phyloP scores from a whole-genome alignment of 2,888 invertebrate species.

The Chloroclysta siterata region DNA sequence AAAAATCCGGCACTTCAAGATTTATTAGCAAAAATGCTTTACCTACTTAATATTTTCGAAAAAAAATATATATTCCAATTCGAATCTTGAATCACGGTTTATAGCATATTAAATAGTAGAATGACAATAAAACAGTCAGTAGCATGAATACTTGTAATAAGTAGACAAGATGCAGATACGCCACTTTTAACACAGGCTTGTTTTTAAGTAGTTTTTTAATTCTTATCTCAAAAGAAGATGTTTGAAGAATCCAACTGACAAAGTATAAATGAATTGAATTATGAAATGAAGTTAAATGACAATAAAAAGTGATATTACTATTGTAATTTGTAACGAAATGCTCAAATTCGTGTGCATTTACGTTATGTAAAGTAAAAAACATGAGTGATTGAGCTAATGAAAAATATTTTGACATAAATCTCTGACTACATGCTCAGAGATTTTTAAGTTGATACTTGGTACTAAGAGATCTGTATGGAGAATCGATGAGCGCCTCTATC shows the following conservation, averaged over 20 bases:
- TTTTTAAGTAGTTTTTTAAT: background rate
- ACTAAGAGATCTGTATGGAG: too few species aligned
- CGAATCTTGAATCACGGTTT: background rate
- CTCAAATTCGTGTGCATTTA: conserved; percentile 30
- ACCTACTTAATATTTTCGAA: too few species aligned
- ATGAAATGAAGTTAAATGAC: conserved; percentile 7
- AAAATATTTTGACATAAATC: too few species aligned
- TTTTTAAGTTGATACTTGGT: too few species aligned
- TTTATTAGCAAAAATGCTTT: too few species aligned
- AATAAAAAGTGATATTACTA: conserved; percentile 15
- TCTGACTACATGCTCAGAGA: too few species aligned
- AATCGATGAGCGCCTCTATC: too few species aligned
- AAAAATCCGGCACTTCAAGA: too few species aligned
- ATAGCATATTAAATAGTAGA: background rate
- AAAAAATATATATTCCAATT: too few species aligned
- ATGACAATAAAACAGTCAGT: background rate
- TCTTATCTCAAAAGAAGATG: too few species aligned
- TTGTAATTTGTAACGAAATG: background rate
- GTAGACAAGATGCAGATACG: background rate
- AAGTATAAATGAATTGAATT: background rate
- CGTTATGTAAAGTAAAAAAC: conserved; percentile 23
- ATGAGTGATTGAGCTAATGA: conserved; percentile 24
- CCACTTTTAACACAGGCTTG: background rate
- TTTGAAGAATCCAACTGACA: background rate
- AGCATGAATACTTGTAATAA: background rate